Base-by-base conservation (phyloP, 2,113 vertebrate genomes). In the Atractosteus spatula region DNA sequence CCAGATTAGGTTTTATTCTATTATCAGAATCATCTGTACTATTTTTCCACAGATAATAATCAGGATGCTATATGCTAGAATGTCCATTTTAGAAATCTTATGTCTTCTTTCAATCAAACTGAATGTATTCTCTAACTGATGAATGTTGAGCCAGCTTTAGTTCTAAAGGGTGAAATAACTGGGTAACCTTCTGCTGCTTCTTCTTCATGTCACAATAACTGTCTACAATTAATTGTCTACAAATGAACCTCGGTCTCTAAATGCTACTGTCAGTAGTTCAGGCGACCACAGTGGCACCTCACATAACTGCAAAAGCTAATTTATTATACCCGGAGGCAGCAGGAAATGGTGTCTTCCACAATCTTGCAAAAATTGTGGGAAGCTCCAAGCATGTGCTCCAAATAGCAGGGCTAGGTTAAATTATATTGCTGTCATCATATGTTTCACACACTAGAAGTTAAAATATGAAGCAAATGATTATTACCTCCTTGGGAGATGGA, bases 391-490 rank as follows among this genome's bases (percentile, higher is more conserved):
- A 29, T 0, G 55, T 61, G 41, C 44, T 68, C n/a, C 13, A 59
- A 68, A 29, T 14, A 29, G 59, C 66, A 11, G 45, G 3, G 42
- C 11, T 45, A 42, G 55, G 62, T 61, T 76, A 68, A 76, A 75
- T 76, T n/a, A 70, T 63, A 42, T 66, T 42, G 55, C 70, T 68
- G 73, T 74, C 73, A 66, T 65, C 66, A 29, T 73, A 43, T 71
- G 44, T 62, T 62, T 71, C 74, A 75, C 75, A 78, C 43, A 12
- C 42, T 8, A 56, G 68, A 11, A 55, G 64, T 29, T 66, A 68
- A 72, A 81, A 68, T 5, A 59, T 45, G 43, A 76, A 72, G 71
- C 59, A 43, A 67, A 73, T 57, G 56, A 71, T 76, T 66, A 74
- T 62, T 17, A 44, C 29, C 59, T 71, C 45, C 68, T 65, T 45